Evolutionary conservation across 1,140 invertebrate genomes (phyloP), one percentile per base, ranked within the genome.

Genomic region (Micrasema minimum): DNA sequence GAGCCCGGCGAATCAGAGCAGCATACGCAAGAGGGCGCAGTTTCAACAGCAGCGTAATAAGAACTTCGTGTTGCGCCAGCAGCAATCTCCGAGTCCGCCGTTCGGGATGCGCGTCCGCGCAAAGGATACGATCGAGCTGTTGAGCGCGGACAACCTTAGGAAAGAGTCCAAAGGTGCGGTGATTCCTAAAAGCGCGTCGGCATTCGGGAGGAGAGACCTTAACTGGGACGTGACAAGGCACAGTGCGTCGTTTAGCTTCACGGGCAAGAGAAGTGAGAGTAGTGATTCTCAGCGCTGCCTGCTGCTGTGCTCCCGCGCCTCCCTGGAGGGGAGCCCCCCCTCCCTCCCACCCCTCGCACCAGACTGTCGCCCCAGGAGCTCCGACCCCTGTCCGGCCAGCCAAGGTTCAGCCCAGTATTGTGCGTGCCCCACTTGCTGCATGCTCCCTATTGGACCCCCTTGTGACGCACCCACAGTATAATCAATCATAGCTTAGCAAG

Each of bases 21-120:
- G 74, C 23, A 46, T 75, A 11, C 45, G 68, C 61, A 75, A 72
- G 22, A 20, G 74, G 11, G 64, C 71, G 4, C 74, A 72, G 38
- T 75, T 72, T 20, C 71, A 72, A 18, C 66, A 72, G 41, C 74
- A 75, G 41, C 62, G 57, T 18, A 75, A 75, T 48, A 75, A 72
- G 57, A 20, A 70, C 20, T 75, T 75, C 31, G 10, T 75, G 10
- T 71, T 71, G 26, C 61, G 68, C 31, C 74, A 75, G 35, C 66
- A 69, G 38, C 72, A 70, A 0, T 71, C 74, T 12, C 70, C 67
- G 51, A 70, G 70, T 11, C 64, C 72, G 22, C 31, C 73, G 3
- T 72, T 66, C 6, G 57, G 46, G 18, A 35, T 72, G 46, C 31
- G 72, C 12, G 61, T 71, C 7, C 74, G 72, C n/a, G 59, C 64